A percentile compares a stretch with the other conserved stretches of the same genome.
Evolutionary conservation across 2,113 vertebrate species (phyloP).

Genomic region (Microtus oregoni): DNA sequence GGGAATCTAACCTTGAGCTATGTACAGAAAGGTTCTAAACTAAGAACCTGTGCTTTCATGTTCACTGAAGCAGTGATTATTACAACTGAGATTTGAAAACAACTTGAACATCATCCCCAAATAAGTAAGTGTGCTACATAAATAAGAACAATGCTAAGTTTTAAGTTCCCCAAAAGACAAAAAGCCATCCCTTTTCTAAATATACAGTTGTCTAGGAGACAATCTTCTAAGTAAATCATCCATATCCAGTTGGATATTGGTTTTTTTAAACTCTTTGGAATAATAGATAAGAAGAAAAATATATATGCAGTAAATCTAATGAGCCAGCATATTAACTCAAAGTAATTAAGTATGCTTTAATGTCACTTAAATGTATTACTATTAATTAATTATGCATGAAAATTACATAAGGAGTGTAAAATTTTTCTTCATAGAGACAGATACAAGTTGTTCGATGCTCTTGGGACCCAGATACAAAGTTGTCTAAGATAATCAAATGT

Average conservation of each 20-base stretch:
- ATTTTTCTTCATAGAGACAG: not conserved
- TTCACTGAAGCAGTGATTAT: not conserved
- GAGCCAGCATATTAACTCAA: not conserved
- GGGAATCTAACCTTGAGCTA: not conserved
- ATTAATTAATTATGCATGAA: conserved; percentile 19
- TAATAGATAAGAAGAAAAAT: not conserved
- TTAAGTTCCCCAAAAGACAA: not conserved
- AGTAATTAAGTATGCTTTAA: not conserved
- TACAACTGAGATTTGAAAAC: not conserved
- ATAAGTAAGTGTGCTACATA: not conserved
- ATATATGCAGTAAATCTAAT: not conserved
- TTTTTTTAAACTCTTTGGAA: conserved; percentile 8
- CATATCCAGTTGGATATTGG: not conserved
- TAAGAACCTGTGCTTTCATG: not conserved
- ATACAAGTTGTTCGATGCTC: not conserved
- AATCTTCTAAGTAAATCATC: not conserved
- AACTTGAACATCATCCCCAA: not conserved
- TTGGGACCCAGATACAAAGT: not conserved
- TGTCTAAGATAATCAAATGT: not conserved
- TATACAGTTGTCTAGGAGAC: not conserved
- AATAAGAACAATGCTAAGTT: not conserved
- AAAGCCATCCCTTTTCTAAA: not conserved
- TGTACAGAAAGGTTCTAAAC: not conserved
- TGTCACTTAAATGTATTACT: conserved; percentile 26
- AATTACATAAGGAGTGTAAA: not conserved